Percentiles rank a stretch among this genome's conserved stretches.
Evolutionary conservation across 2,113 vertebrate genomes (phyloP).

Genomic region (Ovis canadensis): DNA sequence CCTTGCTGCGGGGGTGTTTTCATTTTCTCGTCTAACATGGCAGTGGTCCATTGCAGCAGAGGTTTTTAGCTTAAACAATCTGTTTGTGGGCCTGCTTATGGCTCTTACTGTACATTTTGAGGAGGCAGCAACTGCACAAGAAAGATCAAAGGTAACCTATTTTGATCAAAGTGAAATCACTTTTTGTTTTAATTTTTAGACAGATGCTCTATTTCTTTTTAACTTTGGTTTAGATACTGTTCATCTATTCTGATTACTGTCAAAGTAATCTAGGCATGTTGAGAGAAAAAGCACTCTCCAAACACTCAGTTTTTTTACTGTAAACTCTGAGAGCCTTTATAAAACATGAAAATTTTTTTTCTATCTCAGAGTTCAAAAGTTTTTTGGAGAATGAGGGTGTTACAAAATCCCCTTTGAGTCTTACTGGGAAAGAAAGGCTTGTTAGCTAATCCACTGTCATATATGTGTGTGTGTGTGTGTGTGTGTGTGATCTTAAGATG

Average conservation of each 20-base stretch:
- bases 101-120: constrained; percentile 86
- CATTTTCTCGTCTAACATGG: constrained; percentile 95
- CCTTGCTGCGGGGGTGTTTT: constrained; percentile 93
- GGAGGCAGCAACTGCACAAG: constrained; percentile 81
- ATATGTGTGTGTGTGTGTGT: neutral
- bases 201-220: constrained; percentile 30
- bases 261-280: neutral
- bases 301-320: neutral
- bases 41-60: constrained; percentile 96
- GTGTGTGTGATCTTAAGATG: neutral
- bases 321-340: neutral
- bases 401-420: neutral
- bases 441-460: neutral
- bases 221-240: constrained; percentile 14
- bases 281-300: constrained; percentile 2
- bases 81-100: constrained; percentile 94
- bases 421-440: neutral
- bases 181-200: constrained; percentile 54
- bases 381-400: constrained; percentile 8
- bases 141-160: constrained; percentile 91
- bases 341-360: neutral
- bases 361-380: neutral
- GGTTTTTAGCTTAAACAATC: constrained; percentile 98
- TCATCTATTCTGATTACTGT: constrained; percentile 26
- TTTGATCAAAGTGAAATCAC: constrained; percentile 64